Evolutionary conservation across 2,888 invertebrate genomes (phyloP).

Genomic region (Mythimna lalbum): DNA sequence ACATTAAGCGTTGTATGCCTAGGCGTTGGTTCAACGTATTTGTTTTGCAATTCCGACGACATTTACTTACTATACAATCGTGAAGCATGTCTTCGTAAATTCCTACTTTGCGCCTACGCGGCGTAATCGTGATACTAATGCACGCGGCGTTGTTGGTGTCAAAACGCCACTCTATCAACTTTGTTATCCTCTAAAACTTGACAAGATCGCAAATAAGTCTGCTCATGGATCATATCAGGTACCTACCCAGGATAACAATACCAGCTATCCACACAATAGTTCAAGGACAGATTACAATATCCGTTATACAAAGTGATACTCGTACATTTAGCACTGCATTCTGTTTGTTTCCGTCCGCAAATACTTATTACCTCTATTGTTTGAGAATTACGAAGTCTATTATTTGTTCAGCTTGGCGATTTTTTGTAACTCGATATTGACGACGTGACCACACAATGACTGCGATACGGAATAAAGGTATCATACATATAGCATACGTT

Average conservation of each 20-base stretch:
- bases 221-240: not conserved
- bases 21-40: no score
- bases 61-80: not conserved
- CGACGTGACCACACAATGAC: slow-evolving; percentile 29
- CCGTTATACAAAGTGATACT: no score
- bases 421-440: slow-evolving; percentile 22
- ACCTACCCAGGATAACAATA: no score
- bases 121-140: no score
- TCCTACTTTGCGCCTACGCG: not conserved
- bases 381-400: no score
- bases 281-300: slow-evolving; percentile 11
- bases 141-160: not conserved
- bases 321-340: slow-evolving; percentile 16
- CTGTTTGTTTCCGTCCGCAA: slow-evolving; percentile 12
- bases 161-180: no score
- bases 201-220: not conserved
- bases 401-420: no score
- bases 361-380: no score
- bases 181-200: not conserved
- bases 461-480: not conserved
- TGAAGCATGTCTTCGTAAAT: not conserved
- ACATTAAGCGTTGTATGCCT: no score
- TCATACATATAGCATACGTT: no score
- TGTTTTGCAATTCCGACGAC: not conserved
- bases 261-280: slow-evolving; percentile 12